These are phyloP conservation scores for Germaria angustata DNA, from an alignment of 2,888 invertebrate species.

Conservation along the genomic window DNA sequence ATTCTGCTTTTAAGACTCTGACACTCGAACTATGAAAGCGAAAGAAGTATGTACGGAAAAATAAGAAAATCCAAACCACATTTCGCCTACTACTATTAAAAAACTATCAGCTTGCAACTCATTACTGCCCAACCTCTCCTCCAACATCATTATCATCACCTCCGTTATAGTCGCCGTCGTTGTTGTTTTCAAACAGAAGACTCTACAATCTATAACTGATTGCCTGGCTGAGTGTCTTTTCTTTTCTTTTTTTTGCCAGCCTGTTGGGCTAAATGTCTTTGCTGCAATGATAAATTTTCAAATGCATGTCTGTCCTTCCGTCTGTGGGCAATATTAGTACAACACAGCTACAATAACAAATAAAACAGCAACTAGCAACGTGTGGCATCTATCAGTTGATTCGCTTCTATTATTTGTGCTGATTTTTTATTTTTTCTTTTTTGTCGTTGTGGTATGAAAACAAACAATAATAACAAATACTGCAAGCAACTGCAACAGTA, in stretches of 20 bases:
- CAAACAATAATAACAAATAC: slow-evolving; percentile 50
- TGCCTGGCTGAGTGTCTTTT: slow-evolving; percentile 25
- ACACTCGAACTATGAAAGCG: slow-evolving; percentile 30
- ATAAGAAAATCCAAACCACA: slow-evolving; percentile 49
- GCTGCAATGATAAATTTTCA: slow-evolving; percentile 65
- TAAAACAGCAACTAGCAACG: slow-evolving; percentile 45
- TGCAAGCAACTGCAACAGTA: slow-evolving; percentile 26
- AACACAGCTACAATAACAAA: slow-evolving; percentile 40
- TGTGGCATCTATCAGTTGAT: slow-evolving; percentile 66
- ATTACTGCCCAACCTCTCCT: slow-evolving; percentile 18
- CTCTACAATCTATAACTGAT: slow-evolving; percentile 43
- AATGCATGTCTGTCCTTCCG: slow-evolving; percentile 42
- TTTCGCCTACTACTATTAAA: slow-evolving; percentile 59
- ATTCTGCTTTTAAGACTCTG: slow-evolving; percentile 17
- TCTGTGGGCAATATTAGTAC: slow-evolving; percentile 35
- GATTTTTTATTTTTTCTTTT: not conserved
- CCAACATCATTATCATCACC: slow-evolving; percentile 27
- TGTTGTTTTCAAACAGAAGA: slow-evolving; percentile 16
- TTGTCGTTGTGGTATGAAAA: slow-evolving; percentile 37
- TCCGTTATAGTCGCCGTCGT: slow-evolving; percentile 10
- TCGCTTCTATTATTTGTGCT: slow-evolving; percentile 39
- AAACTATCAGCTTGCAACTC: slow-evolving; percentile 47
- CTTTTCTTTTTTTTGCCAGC: not conserved
- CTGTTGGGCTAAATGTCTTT: slow-evolving; percentile 49
- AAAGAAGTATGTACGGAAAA: slow-evolving; percentile 36